Evolutionary conservation across 2,113 vertebrate species (phyloP).

Genomic region (Oryzias melastigma): DNA sequence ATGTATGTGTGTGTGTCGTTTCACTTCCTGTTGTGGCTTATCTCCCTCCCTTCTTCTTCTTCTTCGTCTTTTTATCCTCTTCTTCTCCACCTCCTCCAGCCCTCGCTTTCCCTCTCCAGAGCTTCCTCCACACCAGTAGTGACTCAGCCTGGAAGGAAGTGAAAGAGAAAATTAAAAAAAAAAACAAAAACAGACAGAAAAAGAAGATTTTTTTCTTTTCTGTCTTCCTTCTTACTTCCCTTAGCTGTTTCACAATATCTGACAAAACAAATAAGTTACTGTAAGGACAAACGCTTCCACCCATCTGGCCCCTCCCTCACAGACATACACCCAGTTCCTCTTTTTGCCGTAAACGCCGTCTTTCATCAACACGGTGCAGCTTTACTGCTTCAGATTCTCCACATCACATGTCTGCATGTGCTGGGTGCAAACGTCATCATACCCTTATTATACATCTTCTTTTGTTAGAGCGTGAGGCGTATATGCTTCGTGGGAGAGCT

Average conservation of each 20-base stretch:
- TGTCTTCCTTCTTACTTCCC: conserved; percentile 31
- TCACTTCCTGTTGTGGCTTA: conserved; percentile 73
- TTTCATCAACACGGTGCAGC: conserved; percentile 42
- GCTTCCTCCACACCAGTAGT: conserved; percentile 88
- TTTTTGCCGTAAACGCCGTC: conserved; percentile 27
- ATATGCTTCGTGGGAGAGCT: conserved; percentile 54
- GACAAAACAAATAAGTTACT: conserved; percentile 84
- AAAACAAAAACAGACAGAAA: conserved; percentile 61
- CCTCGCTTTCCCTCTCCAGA: conserved; percentile 81
- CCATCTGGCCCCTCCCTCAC: conserved; percentile 21
- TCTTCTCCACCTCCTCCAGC: conserved; percentile 59
- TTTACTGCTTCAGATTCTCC: conserved; percentile 19
- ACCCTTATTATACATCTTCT: conserved; percentile 1
- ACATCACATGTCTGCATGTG: conserved; percentile 40
- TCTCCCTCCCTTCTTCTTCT: conserved; percentile 53
- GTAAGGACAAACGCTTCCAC: conserved; percentile 51
- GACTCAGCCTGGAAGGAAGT: conserved; percentile 95
- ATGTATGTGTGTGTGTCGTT: conserved; percentile 44
- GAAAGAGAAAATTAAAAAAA: conserved; percentile 76
- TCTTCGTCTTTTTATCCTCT: conserved; percentile 63
- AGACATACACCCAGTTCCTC: conserved; percentile 44
- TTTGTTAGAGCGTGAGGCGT: conserved; percentile 34
- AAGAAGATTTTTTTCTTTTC: conserved; percentile 70
- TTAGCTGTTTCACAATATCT: conserved; percentile 74
- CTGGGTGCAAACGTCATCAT: neutral